Evolutionary conservation across 1,140 invertebrate species (phyloP).

Genomic region (Physella acuta): DNA sequence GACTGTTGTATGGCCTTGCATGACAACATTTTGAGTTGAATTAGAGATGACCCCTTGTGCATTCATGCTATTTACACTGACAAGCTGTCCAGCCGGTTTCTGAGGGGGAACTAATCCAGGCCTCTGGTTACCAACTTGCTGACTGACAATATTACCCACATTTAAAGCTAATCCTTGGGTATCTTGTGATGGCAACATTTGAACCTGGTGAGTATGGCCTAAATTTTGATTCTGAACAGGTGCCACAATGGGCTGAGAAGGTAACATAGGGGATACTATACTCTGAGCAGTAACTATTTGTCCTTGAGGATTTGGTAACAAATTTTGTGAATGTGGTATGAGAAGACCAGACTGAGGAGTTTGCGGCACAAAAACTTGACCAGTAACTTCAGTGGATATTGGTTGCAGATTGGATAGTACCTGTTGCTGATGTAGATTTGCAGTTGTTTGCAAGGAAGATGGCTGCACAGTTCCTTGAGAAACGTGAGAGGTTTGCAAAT

Average conservation of each 20-base stretch:
- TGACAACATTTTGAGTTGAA: slow-evolving; percentile 13
- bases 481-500: no score
- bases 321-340: background rate
- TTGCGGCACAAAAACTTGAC: slow-evolving; percentile 9
- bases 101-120: background rate
- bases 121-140: background rate
- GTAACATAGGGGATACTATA: background rate
- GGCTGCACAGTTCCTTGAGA: no score
- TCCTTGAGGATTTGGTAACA: slow-evolving; percentile 2
- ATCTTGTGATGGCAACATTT: background rate
- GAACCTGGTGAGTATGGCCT: slow-evolving; percentile 7
- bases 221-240: background rate
- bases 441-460: background rate
- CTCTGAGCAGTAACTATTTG: slow-evolving; percentile 6
- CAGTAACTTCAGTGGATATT: background rate
- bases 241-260: slow-evolving; percentile 5
- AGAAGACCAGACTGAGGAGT: background rate
- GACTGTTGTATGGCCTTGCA: no score
- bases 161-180: background rate
- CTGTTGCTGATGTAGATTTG: background rate
- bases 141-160: background rate
- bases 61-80: slow-evolving; percentile 10
- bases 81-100: slow-evolving; percentile 7
- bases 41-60: background rate
- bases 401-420: background rate